Percentiles rank a stretch among this genome's conserved stretches.
phyloP scores from a whole-genome alignment of 2,113 vertebrate genomes.

The Oreotragus oreotragus region DNA sequence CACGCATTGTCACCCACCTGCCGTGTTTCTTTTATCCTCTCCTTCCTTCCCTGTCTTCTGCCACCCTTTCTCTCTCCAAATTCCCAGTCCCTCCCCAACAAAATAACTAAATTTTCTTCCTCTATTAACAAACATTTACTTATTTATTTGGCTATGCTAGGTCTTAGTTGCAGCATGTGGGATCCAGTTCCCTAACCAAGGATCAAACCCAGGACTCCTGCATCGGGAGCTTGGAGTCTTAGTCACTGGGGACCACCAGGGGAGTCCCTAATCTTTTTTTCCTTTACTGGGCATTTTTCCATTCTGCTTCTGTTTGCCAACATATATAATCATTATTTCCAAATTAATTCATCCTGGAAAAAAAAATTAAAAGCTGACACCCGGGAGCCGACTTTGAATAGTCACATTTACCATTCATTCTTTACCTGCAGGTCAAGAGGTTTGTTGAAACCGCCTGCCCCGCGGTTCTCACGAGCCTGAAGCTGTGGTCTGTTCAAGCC shows the following conservation, averaged over 20 bases:
- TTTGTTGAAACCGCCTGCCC: background rate
- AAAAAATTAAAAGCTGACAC: background rate
- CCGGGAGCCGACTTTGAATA: background rate
- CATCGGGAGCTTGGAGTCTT: background rate
- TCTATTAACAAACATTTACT: background rate
- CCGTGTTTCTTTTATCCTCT: background rate
- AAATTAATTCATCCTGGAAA: conserved; percentile 32
- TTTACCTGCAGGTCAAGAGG: background rate
- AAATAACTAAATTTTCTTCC: background rate
- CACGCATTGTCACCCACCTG: background rate
- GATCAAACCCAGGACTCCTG: background rate
- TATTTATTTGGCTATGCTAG: background rate
- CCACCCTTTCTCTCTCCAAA: background rate
- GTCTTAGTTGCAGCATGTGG: background rate
- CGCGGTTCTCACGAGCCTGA: rapidly evolving
- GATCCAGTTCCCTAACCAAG: background rate
- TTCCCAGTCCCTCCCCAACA: rapidly evolving
- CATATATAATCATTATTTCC: background rate
- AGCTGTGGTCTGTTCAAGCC: background rate
- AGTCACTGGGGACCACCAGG: rapidly evolving
- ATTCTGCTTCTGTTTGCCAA: background rate
- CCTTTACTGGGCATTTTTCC: background rate
- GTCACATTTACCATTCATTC: conserved; percentile 10
- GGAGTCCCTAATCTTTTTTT: background rate
- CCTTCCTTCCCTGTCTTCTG: background rate